phyloP scores from a whole-genome alignment of 2,113 vertebrate species.

The Thinocorus orbignyianus region DNA sequence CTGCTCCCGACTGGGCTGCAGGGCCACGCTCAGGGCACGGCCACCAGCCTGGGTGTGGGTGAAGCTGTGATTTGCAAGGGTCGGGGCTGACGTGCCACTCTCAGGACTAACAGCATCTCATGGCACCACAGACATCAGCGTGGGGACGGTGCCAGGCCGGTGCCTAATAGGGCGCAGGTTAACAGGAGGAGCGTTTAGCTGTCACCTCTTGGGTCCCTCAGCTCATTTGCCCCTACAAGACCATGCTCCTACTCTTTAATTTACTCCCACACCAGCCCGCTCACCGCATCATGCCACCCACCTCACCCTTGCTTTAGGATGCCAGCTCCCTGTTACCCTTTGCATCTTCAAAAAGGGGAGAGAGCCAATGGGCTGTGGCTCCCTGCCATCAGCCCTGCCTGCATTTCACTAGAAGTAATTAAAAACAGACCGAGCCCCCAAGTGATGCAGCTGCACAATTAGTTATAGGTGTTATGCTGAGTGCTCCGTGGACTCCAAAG shows the following conservation, averaged over 20 bases:
- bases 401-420: background rate
- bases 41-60: accelerated
- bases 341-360: background rate
- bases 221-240: background rate
- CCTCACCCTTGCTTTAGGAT: background rate
- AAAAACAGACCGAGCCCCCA: background rate
- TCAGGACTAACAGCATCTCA: background rate
- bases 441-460: background rate
- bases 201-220: background rate
- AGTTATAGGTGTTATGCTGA: background rate
- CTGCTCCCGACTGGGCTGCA: background rate
- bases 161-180: background rate
- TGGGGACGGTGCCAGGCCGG: background rate
- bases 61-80: background rate
- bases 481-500: background rate
- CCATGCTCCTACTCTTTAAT: background rate
- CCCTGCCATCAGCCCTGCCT: background rate
- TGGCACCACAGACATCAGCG: accelerated
- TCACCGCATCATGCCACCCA: accelerated
- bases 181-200: background rate
- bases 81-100: background rate
- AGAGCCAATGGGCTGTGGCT: background rate
- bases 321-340: background rate
- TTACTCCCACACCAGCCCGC: background rate
- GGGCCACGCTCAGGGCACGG: background rate